Conservation (phyloP, 2,113 vertebrate genomes). For the Pao palembangensis region DNA sequence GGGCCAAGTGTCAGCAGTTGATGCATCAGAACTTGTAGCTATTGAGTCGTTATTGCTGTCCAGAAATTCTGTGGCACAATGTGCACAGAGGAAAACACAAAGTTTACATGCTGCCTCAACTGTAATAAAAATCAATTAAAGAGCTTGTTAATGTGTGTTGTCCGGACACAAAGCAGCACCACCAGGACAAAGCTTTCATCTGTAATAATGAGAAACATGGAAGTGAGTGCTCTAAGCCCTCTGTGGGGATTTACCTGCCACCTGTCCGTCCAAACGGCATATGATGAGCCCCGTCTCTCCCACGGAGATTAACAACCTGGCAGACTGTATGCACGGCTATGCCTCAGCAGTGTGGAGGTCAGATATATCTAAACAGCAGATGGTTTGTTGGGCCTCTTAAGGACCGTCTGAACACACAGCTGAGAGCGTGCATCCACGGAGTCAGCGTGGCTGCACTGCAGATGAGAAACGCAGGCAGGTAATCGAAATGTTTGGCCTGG, state of each 20-base stretch:
- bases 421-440: constrained; percentile 23
- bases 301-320: constrained; percentile 44
- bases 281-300: constrained; percentile 49
- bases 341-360: constrained; percentile 53
- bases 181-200: too few relatives aligned
- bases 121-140: too few relatives aligned
- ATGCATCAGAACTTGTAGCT: too few relatives aligned
- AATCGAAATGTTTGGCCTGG: constrained; percentile 5
- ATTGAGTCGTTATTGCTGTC: too few relatives aligned
- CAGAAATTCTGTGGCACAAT: too few relatives aligned
- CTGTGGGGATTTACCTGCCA: constrained; percentile 36
- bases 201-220: background rate
- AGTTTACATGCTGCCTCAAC: too few relatives aligned
- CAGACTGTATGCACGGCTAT: constrained; percentile 35
- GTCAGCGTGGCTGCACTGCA: background rate
- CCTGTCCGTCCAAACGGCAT: constrained; percentile 40
- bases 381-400: constrained; percentile 58
- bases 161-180: too few relatives aligned
- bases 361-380: constrained; percentile 73
- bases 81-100: too few relatives aligned
- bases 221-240: constrained; percentile 30
- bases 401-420: constrained; percentile 43
- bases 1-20: too few relatives aligned
- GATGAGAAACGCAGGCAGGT: background rate
- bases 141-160: too few relatives aligned